These are phyloP conservation scores for Volucella inanis DNA, from an alignment of 2,888 invertebrate genomes.

Conservation along the genomic window DNA sequence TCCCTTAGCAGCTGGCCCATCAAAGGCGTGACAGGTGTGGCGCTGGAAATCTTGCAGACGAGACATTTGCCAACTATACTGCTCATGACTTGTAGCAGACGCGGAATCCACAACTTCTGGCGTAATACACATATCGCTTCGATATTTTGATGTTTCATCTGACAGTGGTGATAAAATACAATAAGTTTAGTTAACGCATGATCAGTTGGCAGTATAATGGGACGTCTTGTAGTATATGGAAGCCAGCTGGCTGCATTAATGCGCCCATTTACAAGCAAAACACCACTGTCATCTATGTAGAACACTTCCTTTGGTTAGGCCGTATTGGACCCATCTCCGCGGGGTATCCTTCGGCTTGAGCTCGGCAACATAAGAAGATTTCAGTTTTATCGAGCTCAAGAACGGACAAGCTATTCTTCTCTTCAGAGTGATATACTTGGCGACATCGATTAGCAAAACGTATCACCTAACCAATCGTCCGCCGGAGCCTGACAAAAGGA, in stretches of 20 bases:
- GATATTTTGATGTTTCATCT: constrained; percentile 61
- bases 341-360: constrained; percentile 2
- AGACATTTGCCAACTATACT: constrained; percentile 39
- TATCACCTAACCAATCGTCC: too few species aligned
- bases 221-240: constrained; percentile 42
- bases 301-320: too few species aligned
- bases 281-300: constrained; percentile 39
- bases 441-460: too few species aligned
- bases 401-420: too few species aligned
- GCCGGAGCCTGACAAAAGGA: too few species aligned
- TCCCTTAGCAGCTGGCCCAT: constrained; percentile 73
- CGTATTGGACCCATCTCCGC: constrained; percentile 13
- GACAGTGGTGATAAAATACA: constrained; percentile 27
- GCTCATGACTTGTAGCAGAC: constrained; percentile 45
- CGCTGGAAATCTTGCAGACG: constrained; percentile 40
- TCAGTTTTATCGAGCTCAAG: too few species aligned
- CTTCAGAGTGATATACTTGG: too few species aligned
- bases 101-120: constrained; percentile 44
- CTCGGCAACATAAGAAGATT: constrained; percentile 15
- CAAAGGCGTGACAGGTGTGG: constrained; percentile 54
- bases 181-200: constrained; percentile 52
- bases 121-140: constrained; percentile 62
- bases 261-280: constrained; percentile 48
- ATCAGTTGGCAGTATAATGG: constrained; percentile 58
- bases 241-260: too few species aligned